Conservation (phyloP, 1,140 invertebrate species). For the Zophobas morio region DNA sequence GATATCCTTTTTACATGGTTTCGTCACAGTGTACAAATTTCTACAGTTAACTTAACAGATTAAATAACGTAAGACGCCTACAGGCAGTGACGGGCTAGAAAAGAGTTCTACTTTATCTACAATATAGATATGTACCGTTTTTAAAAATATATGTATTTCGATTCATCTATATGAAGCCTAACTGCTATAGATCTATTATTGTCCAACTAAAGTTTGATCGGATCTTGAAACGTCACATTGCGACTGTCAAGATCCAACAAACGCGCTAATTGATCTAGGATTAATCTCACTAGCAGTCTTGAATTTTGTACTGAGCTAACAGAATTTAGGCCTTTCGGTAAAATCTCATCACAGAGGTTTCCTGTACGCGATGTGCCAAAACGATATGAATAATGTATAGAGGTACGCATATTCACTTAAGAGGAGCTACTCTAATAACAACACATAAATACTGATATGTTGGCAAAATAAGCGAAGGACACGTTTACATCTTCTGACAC, state of each 20-base stretch:
- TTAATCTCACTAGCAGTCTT: slow-evolving; percentile 55
- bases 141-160: slow-evolving; percentile 36
- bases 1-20: slow-evolving; percentile 29
- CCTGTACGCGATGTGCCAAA: slow-evolving; percentile 51
- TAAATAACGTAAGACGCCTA: slow-evolving; percentile 30
- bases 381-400: slow-evolving; percentile 54
- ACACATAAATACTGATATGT: slow-evolving; percentile 54
- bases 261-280: slow-evolving; percentile 38
- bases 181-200: slow-evolving; percentile 26
- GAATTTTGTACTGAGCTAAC: slow-evolving; percentile 58
- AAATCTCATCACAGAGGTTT: slow-evolving; percentile 54
- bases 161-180: neutral
- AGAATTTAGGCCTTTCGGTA: slow-evolving; percentile 50
- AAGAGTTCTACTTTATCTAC: slow-evolving; percentile 40
- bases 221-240: slow-evolving; percentile 15
- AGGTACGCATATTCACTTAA: slow-evolving; percentile 53
- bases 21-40: slow-evolving; percentile 2
- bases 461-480: slow-evolving; percentile 41
- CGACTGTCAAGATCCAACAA: slow-evolving; percentile 27
- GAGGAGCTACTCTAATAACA: slow-evolving; percentile 45
- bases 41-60: slow-evolving; percentile 27
- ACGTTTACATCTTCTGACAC: slow-evolving; percentile 39
- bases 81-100: slow-evolving; percentile 49
- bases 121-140: slow-evolving; percentile 7
- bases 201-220: slow-evolving; percentile 14